Conservation (phyloP, 2,113 vertebrate genomes). For the Mola mola region DNA sequence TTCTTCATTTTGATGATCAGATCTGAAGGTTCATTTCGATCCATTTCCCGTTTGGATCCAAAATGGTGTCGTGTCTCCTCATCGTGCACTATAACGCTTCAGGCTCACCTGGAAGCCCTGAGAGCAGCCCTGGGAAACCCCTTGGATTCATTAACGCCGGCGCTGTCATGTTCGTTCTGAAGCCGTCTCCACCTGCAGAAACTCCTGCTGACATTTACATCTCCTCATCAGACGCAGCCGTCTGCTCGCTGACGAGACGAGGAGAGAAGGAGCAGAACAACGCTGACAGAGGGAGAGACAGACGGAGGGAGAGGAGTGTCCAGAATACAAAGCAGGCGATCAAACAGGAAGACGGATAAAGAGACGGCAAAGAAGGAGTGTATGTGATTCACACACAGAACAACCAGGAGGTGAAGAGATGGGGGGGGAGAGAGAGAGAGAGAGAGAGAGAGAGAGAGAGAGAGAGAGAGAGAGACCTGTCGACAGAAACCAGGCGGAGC, state of each 20-base stretch:
- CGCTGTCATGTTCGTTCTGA: slow-evolving; percentile 48
- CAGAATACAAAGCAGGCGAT: slow-evolving; percentile 60
- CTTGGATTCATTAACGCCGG: slow-evolving; percentile 43
- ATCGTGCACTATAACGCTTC: no score
- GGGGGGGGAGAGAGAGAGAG: not conserved
- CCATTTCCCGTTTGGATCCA: not conserved
- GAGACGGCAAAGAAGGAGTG: slow-evolving; percentile 17
- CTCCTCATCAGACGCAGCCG: slow-evolving; percentile 55
- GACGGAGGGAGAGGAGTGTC: slow-evolving; percentile 1
- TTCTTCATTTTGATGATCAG: no score
- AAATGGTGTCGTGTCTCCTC: no score
- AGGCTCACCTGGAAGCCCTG: no score
- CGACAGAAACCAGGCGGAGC: no score
- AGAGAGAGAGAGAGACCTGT: no score
- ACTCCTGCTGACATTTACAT: slow-evolving; percentile 62
- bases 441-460: no score
- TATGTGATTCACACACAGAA: slow-evolving; percentile 16
- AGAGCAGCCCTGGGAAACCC: slow-evolving; percentile 26
- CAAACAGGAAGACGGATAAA: slow-evolving; percentile 50
- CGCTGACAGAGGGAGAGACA: not conserved
- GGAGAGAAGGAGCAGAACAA: slow-evolving; percentile 10
- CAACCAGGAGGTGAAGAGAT: not conserved
- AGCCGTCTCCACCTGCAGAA: slow-evolving; percentile 33
- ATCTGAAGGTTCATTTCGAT: no score
- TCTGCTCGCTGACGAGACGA: slow-evolving; percentile 42